Conservation (phyloP, 2,888 invertebrate genomes). For the Tetheella fluctuosa region DNA sequence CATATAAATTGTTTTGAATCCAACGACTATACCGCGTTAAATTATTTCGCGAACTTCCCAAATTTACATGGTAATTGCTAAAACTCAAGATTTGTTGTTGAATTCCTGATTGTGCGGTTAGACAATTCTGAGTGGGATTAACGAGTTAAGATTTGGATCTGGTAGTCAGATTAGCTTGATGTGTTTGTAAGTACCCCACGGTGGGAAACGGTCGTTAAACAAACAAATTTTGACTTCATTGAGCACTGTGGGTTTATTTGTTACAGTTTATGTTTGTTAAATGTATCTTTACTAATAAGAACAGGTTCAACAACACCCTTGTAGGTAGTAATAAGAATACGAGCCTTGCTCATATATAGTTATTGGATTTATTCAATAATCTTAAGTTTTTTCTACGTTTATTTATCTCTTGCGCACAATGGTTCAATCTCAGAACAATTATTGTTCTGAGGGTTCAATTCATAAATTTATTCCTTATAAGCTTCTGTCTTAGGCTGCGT, state of each 20-base stretch:
- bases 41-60: conserved; percentile 82
- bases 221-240: conserved; percentile 38
- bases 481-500: too few species aligned
- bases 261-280: not conserved
- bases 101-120: conserved; percentile 76
- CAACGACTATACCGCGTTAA: conserved; percentile 77
- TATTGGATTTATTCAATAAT: too few species aligned
- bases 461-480: too few species aligned
- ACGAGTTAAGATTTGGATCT: conserved; percentile 61
- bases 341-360: too few species aligned
- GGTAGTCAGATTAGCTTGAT: conserved; percentile 59
- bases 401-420: too few species aligned
- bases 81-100: conserved; percentile 83
- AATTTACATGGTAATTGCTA: conserved; percentile 84
- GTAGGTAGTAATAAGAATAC: too few species aligned
- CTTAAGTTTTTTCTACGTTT: too few species aligned
- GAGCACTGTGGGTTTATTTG: not conserved
- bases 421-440: too few species aligned
- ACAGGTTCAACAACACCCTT: too few species aligned
- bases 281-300: too few species aligned
- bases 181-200: conserved; percentile 29
- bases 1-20: conserved; percentile 84
- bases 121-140: conserved; percentile 68
- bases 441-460: too few species aligned
- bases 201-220: conserved; percentile 25